Base-by-base conservation (phyloP, 2,888 invertebrate genomes). In the Argyra leucocephala region DNA sequence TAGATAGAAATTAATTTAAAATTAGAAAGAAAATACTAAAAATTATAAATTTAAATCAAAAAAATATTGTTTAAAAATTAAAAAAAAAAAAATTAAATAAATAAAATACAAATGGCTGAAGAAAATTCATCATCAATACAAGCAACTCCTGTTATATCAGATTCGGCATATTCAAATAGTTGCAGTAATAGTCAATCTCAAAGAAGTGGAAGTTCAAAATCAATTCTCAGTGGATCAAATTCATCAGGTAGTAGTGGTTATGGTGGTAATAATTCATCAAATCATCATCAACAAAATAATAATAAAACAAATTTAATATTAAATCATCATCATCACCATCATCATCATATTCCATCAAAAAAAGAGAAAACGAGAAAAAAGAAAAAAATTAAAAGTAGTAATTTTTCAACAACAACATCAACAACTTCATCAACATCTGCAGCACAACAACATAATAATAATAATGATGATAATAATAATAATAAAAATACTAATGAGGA, bases 161-260 rank as follows among this genome's bases (percentile, higher is more conserved):
- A 91, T 78, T 91, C 91, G 1, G 91, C 87, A 12, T 91, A 91
- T 75, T 90, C 90, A 0, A 89, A 87, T 75, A 90, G 90, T 72
- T 89, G 88, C 79, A 88, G 88, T 73, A 90, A 91, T 78, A 90
- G 90, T 72, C 90, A 90, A 74, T 91, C 91, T 0, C 88, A 89
- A 74, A 83, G 88, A 75, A 90, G 90, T 75, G 88, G 84, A 69
- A 89, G 90, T 74, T 89, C 89, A 7, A 88, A 89, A 74, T 90
- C 90, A 2, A 85, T 87, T n/a, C 85, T 76, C 2, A 88, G 87
- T 57, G 86, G 85, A n/a, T 90, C 90, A 73, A 85, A 89, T 74
- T 89, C 88, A 0, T 90, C 90, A 59, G 86, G 88, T 60, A 90
- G 90, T 79, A 90, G 90, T 76, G 90, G 90, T 2, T 91, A 91